Evolutionary conservation across 2,888 invertebrate genomes (phyloP).

Genomic region (Sarcophaga rosellei): DNA sequence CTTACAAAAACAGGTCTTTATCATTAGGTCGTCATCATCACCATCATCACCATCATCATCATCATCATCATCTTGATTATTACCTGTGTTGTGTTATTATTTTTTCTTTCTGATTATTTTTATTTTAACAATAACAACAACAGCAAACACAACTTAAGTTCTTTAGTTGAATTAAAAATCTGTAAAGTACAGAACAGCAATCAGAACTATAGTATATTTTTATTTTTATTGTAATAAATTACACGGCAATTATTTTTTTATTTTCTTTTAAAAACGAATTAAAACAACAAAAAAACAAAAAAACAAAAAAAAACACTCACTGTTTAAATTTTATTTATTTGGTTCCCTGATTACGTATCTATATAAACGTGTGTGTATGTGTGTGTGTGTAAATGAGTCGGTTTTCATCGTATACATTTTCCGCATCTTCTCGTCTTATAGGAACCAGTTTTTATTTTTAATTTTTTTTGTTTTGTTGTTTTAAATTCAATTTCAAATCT

Average conservation of each 20-base stretch:
- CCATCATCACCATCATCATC: conserved; percentile 12
- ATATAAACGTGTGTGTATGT: background rate
- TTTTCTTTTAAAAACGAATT: conserved; percentile 25
- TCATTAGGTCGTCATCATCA: conserved; percentile 14
- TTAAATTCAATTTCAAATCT: conserved; percentile 38
- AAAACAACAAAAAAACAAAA: background rate
- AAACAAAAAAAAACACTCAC: conserved; percentile 35
- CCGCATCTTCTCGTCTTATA: conserved; percentile 57
- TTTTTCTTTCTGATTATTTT: conserved; percentile 15
- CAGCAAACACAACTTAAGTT: conserved; percentile 11
- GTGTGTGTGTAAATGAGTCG: conserved; percentile 12
- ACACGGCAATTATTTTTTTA: conserved; percentile 46
- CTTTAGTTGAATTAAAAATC: background rate
- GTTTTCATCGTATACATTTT: conserved; percentile 38
- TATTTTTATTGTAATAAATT: conserved; percentile 50
- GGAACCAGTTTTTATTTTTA: conserved; percentile 53
- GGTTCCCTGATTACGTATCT: conserved; percentile 21
- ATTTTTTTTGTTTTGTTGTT: no score
- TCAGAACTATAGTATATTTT: background rate
- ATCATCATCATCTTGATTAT: conserved; percentile 17
- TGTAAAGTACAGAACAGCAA: background rate
- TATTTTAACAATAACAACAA: conserved; percentile 38
- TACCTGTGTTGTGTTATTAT: conserved; percentile 22
- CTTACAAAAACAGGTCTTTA: background rate
- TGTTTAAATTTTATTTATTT: conserved; percentile 44